phyloP scores from a whole-genome alignment of 1,140 invertebrate species.

The Ceratoteleas bidentatus region DNA sequence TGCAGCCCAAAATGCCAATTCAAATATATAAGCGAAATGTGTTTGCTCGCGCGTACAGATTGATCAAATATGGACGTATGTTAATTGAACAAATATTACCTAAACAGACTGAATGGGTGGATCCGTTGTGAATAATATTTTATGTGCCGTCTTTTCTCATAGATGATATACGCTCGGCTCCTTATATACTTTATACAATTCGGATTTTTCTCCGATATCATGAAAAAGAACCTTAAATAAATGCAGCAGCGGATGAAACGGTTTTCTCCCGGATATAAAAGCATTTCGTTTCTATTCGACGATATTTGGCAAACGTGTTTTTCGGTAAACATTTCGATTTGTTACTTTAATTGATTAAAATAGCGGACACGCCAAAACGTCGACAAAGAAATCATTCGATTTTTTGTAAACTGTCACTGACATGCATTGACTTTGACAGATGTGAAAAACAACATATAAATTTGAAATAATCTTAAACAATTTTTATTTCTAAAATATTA shows the following conservation, averaged over 20 bases:
- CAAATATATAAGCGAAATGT: slow-evolving; percentile 29
- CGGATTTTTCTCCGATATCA: slow-evolving; percentile 71
- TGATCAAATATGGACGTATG: too few relatives aligned
- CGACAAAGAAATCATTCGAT: too few relatives aligned
- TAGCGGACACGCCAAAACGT: neutral
- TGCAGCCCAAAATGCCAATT: slow-evolving; percentile 67
- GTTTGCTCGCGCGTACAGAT: slow-evolving; percentile 1
- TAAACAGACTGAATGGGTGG: slow-evolving; percentile 78
- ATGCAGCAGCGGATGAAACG: slow-evolving; percentile 36
- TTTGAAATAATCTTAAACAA: too few relatives aligned
- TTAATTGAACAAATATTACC: slow-evolving; percentile 61
- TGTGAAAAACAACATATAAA: too few relatives aligned
- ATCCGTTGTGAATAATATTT: slow-evolving; percentile 67
- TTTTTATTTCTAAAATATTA: too few relatives aligned
- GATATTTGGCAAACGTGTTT: slow-evolving; percentile 70
- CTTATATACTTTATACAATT: slow-evolving; percentile 70
- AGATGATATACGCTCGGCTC: slow-evolving; percentile 71
- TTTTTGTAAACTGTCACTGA: too few relatives aligned
- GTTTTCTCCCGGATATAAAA: slow-evolving; percentile 64
- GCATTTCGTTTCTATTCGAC: slow-evolving; percentile 52
- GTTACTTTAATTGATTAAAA: neutral
- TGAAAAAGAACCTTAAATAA: slow-evolving; percentile 56
- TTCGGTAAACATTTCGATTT: slow-evolving; percentile 50
- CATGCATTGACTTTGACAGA: too few relatives aligned
- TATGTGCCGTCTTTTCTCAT: slow-evolving; percentile 73